Evolutionary conservation across 2,888 invertebrate genomes (phyloP).

Genomic region (Drymonia ruficornis): DNA sequence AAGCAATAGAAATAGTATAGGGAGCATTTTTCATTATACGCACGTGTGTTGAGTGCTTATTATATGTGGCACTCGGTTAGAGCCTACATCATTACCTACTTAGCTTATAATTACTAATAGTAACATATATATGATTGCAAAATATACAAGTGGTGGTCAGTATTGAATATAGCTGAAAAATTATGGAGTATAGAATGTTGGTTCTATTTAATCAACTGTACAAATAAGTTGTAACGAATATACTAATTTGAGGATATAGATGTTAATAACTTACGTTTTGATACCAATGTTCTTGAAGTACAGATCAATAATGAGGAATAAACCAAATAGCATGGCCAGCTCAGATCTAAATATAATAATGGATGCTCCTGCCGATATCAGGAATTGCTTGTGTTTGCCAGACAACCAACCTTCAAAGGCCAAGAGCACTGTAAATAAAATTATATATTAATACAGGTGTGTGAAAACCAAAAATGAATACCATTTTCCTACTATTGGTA

Average conservation of each 20-base stretch:
- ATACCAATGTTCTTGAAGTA: conserved; percentile 87
- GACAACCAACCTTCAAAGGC: conserved; percentile 94
- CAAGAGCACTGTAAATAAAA: conserved; percentile 89
- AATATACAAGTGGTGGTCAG: not conserved
- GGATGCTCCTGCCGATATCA: conserved; percentile 93
- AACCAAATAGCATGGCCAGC: conserved; percentile 93
- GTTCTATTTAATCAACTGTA: not conserved
- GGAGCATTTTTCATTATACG: too few relatives aligned
- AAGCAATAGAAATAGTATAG: too few relatives aligned
- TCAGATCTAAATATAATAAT: conserved; percentile 97
- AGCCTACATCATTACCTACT: too few relatives aligned
- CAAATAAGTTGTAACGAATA: not conserved
- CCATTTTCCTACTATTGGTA: too few relatives aligned
- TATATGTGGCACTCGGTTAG: too few relatives aligned
- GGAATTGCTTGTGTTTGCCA: conserved; percentile 89
- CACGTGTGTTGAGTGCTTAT: too few relatives aligned
- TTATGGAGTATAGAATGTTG: not conserved
- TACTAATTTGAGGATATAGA: not conserved
- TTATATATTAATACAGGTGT: not conserved
- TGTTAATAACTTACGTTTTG: conserved; percentile 50
- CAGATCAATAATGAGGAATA: conserved; percentile 93
- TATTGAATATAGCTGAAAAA: too few relatives aligned
- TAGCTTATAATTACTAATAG: not conserved
- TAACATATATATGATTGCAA: not conserved
- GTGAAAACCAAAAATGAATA: too few relatives aligned